Evolutionary conservation across 1,140 invertebrate genomes (phyloP).

Genomic region (Babylonia areolata): DNA sequence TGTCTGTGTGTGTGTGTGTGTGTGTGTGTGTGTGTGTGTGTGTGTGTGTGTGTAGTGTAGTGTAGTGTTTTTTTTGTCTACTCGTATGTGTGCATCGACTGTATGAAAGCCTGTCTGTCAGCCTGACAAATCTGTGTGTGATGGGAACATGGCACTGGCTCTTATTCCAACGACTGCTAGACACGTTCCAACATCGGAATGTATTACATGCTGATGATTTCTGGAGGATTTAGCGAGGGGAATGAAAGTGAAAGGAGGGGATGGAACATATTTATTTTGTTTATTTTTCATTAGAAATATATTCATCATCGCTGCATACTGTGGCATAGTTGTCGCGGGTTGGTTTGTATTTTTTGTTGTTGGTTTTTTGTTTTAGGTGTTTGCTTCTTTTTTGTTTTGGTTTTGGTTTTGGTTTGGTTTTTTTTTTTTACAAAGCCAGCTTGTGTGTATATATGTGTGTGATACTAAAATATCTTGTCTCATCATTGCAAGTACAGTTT

Average conservation of each 20-base stretch:
- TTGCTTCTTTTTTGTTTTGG: background rate
- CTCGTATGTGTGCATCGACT: background rate
- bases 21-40: conserved; percentile 13
- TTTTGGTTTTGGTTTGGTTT: no score
- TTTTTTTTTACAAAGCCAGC: no score
- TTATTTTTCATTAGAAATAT: background rate
- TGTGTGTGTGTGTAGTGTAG: background rate
- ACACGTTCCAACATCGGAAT: no score
- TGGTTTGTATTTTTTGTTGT: background rate
- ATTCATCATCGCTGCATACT: no score
- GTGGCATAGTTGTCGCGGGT: no score
- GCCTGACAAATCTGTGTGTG: background rate
- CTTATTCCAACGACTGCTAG: background rate
- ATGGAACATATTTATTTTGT: background rate
- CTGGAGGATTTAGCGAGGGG: no score
- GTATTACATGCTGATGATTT: background rate
- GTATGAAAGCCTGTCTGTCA: background rate
- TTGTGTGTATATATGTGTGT: no score
- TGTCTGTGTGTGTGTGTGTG: background rate
- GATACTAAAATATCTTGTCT: no score
- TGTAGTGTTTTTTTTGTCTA: background rate
- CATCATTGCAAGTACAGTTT: no score
- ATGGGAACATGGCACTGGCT: background rate
- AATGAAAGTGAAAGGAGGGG: background rate
- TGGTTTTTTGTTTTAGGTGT: background rate